Evolutionary conservation across 2,113 vertebrate species (phyloP).

Genomic region (Theristicus caerulescens): DNA sequence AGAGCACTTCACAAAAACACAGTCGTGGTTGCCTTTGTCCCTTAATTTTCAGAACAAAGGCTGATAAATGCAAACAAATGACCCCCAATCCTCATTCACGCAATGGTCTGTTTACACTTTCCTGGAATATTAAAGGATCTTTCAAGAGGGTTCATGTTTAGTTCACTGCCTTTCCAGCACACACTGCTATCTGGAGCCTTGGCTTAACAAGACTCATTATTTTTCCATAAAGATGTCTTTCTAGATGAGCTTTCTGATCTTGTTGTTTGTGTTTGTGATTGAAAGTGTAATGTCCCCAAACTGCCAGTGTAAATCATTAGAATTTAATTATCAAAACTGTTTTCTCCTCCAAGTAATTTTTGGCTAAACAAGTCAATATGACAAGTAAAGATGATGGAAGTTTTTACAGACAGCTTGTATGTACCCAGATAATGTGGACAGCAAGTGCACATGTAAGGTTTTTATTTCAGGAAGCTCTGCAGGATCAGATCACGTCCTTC

Average conservation of each 20-base stretch:
- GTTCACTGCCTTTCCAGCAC: background rate
- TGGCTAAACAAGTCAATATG: background rate
- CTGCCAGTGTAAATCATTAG: conserved; percentile 7
- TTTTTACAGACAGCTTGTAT: background rate
- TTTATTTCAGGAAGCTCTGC: background rate
- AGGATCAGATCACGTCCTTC: background rate
- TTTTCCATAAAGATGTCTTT: conserved; percentile 48
- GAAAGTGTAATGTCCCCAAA: conserved; percentile 33
- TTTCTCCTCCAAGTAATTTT: background rate
- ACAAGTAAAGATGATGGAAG: background rate
- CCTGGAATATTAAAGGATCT: background rate
- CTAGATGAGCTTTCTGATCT: conserved; percentile 40
- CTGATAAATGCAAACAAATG: conserved; percentile 60
- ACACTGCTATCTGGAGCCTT: background rate
- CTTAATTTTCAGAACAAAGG: conserved; percentile 41
- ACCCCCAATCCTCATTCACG: background rate
- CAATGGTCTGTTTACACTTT: background rate
- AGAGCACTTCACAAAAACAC: conserved; percentile 10
- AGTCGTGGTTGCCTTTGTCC: background rate
- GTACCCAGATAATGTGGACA: background rate
- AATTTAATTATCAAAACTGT: background rate
- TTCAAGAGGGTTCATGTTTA: background rate
- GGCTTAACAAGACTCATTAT: background rate
- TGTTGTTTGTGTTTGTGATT: conserved; percentile 42
- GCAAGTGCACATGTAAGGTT: background rate